phyloP scores from a whole-genome alignment of 2,888 invertebrate species.

The Polietes domitor region DNA sequence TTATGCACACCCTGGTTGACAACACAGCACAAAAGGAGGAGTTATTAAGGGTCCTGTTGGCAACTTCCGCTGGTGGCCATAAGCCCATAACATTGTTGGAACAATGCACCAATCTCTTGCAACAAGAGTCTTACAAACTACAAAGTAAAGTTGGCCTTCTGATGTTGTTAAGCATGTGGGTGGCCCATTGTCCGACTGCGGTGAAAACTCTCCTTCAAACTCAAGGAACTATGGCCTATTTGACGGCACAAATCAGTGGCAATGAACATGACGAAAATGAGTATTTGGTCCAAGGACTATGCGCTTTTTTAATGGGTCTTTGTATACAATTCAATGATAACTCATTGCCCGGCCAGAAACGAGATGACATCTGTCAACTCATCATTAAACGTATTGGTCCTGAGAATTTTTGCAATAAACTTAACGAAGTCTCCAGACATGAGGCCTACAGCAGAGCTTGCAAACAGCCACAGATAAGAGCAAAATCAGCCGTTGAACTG shows the following conservation, averaged over 20 bases:
- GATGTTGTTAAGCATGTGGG: constrained; percentile 95
- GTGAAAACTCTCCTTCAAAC: constrained; percentile 91
- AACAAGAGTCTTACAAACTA: constrained; percentile 85
- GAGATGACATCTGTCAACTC: constrained; percentile 88
- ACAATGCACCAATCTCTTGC: constrained; percentile 92
- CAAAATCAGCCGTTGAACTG: constrained; percentile 88
- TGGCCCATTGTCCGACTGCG: constrained; percentile 90
- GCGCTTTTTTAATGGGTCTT: constrained; percentile 95
- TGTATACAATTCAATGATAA: constrained; percentile 95
- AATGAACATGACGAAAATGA: constrained; percentile 96
- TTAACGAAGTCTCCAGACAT: constrained; percentile 92
- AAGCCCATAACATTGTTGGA: constrained; percentile 94
- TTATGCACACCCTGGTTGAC: constrained; percentile 94
- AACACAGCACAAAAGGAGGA: constrained; percentile 94
- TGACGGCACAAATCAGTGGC: constrained; percentile 90
- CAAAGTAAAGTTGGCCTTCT: constrained; percentile 94
- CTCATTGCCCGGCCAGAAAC: constrained; percentile 87
- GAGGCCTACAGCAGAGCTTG: constrained; percentile 95
- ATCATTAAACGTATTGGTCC: constrained; percentile 94
- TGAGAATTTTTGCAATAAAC: constrained; percentile 92
- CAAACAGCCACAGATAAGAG: constrained; percentile 94
- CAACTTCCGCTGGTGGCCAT: constrained; percentile 88
- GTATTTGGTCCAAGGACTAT: constrained; percentile 91
- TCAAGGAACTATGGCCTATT: constrained; percentile 91
- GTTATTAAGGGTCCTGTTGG: constrained; percentile 93